These are phyloP conservation scores for Sakesphorus luctuosus DNA, from an alignment of 2,113 vertebrate species.

Conservation along the genomic window DNA sequence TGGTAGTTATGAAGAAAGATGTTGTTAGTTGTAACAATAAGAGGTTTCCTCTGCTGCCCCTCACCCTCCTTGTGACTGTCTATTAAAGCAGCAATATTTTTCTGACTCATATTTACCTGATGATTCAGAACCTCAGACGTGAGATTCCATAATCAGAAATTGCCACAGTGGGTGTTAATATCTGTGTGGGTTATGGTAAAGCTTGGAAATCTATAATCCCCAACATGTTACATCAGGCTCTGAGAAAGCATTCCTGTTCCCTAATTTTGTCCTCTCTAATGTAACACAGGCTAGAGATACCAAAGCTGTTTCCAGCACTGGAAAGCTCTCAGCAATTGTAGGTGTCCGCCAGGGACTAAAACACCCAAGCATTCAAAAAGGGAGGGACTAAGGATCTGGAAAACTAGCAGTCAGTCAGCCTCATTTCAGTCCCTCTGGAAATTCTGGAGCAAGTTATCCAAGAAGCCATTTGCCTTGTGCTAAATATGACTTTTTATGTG, in stretches of 20 bases:
- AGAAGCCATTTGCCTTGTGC: neutral
- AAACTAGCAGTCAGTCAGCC: neutral
- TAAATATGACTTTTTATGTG: accelerated
- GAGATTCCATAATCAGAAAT: neutral
- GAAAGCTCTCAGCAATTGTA: neutral
- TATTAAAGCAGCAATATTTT: neutral
- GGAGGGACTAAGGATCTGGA: neutral
- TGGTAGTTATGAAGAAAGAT: neutral
- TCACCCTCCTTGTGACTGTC: neutral
- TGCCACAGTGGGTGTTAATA: neutral
- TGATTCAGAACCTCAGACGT: neutral
- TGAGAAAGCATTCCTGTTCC: neutral
- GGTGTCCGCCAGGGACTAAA: neutral
- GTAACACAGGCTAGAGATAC: neutral
- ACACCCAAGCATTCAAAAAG: neutral
- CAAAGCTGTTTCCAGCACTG: neutral
- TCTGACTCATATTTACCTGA: neutral
- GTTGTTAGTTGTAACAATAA: neutral
- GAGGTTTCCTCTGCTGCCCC: neutral
- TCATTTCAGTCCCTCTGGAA: neutral
- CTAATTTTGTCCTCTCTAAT: neutral
- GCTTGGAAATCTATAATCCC: neutral
- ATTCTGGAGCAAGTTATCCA: neutral
- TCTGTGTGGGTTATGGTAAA: neutral
- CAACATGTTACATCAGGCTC: neutral